Conservation (phyloP, 2,113 vertebrate species). For the Crotalus helleri region DNA sequence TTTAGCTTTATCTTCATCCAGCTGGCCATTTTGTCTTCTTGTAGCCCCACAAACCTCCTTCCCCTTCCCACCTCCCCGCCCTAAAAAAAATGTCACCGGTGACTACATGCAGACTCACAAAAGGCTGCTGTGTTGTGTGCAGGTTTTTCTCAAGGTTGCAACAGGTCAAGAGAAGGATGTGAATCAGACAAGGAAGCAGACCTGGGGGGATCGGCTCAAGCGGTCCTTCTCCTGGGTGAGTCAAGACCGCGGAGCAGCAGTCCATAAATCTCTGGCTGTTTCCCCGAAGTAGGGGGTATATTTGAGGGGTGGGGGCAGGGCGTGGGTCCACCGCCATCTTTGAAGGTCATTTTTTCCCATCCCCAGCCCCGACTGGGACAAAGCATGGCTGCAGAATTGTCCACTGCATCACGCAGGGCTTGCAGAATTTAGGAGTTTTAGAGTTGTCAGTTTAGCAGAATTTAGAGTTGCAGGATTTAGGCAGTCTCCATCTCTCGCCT, state of each 20-base stretch:
- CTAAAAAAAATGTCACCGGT: no score
- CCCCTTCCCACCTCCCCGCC: no score
- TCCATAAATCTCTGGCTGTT: slow-evolving; percentile 61
- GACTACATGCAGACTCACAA: neutral
- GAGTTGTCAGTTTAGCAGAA: no score
- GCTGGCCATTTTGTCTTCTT: neutral
- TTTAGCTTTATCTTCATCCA: neutral
- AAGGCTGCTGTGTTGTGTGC: slow-evolving; percentile 21
- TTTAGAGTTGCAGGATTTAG: neutral
- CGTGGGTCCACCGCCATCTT: neutral
- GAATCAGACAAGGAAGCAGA: slow-evolving; percentile 60
- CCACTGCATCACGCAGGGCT: neutral
- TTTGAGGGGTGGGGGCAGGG: neutral
- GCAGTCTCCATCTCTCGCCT: neutral
- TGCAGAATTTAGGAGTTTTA: no score
- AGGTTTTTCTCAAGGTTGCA: slow-evolving; percentile 53
- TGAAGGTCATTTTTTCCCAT: slow-evolving; percentile 3
- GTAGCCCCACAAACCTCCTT: neutral
- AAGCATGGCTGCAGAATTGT: neutral
- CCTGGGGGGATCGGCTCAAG: slow-evolving; percentile 56
- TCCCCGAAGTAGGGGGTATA: slow-evolving; percentile 41
- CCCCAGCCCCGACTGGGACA: neutral
- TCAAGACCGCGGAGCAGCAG: slow-evolving; percentile 51
- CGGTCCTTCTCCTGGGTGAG: slow-evolving; percentile 62
- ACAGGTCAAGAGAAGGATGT: slow-evolving; percentile 50